Conservation (phyloP, 2,797 vertebrate genomes). For the Megaceryle alcyon region DNA sequence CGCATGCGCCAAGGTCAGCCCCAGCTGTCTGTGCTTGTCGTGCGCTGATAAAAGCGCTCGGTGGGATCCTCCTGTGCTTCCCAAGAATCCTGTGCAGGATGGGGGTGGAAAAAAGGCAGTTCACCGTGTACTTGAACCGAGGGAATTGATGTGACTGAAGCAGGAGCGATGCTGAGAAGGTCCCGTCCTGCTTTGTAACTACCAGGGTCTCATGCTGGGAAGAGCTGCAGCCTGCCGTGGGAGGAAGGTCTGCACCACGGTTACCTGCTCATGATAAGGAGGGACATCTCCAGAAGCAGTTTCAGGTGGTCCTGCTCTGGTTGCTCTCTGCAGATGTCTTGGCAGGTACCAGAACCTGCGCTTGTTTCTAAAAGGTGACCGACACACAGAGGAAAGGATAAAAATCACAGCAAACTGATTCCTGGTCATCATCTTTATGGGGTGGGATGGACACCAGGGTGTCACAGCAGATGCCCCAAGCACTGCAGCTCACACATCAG, state of each 20-base stretch:
- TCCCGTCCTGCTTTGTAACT: background rate
- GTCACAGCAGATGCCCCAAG: background rate
- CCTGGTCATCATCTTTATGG: rapidly evolving
- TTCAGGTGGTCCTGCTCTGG: rapidly evolving
- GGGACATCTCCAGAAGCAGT: background rate
- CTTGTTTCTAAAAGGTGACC: background rate
- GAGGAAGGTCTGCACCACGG: background rate
- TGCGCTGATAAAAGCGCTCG: rapidly evolving
- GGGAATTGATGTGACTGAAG: rapidly evolving
- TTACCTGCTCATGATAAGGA: background rate
- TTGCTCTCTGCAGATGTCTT: no score
- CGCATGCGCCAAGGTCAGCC: background rate
- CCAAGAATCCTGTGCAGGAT: background rate
- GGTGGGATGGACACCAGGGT: background rate
- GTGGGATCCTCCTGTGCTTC: background rate
- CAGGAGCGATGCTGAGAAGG: background rate
- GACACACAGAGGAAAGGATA: background rate
- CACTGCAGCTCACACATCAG: background rate
- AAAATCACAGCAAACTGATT: background rate
- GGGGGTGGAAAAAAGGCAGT: no score
- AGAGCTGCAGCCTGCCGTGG: no score
- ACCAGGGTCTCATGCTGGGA: background rate
- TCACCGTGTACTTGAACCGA: background rate
- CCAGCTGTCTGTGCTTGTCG: background rate
- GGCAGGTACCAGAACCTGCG: background rate